Base-by-base conservation (phyloP, 2,113 vertebrate genomes). In the Corythaeola cristata region DNA sequence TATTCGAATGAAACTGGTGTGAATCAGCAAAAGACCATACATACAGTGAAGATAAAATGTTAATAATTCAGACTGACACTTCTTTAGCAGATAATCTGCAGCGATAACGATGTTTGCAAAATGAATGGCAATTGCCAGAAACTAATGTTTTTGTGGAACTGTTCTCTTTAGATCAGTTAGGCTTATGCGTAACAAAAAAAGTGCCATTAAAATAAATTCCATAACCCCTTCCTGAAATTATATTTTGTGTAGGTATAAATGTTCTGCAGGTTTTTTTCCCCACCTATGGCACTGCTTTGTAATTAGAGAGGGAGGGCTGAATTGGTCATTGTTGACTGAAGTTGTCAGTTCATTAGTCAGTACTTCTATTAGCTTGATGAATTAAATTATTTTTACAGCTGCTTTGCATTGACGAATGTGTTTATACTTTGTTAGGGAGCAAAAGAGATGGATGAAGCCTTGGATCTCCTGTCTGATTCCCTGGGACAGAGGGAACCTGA, bases 391-490 rank as follows among this genome's bases (percentile, higher is more conserved):
- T 92, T 85, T 50, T 77, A 63, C 21, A 80, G 45, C n/a, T 37
- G 14, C 26, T 76, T 63, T 62, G 27, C 15, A 2, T 58, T 92
- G 55, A 82, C 5, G 2, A 22, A 55, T n/a, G 26, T 67, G 22
- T 85, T 96, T 92, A 12, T 49, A 5, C 86, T 91, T 85, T 71
- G 55, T 55, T 71, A 96, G 95, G 79, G 50, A 59, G 87, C 85
- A 67, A 97, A 98, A 89, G 97, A 97, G n/a, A 88, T 98, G 17
- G 97, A 98, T 6, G 95, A 98, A 47, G 98, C 98, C 39, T 72
- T 98, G 83, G 97, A 98, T 96, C 89, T 98, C 69, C 96, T 98
- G 13, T 98, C 98, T 15, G 97, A 98, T 72, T 97, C 97, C 53
- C 83, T 98, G 59, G 98, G 98, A 6, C 89, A 98, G 74, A 98